Evolutionary conservation across 2,888 invertebrate species (phyloP).

Genomic region (Blera fallax): DNA sequence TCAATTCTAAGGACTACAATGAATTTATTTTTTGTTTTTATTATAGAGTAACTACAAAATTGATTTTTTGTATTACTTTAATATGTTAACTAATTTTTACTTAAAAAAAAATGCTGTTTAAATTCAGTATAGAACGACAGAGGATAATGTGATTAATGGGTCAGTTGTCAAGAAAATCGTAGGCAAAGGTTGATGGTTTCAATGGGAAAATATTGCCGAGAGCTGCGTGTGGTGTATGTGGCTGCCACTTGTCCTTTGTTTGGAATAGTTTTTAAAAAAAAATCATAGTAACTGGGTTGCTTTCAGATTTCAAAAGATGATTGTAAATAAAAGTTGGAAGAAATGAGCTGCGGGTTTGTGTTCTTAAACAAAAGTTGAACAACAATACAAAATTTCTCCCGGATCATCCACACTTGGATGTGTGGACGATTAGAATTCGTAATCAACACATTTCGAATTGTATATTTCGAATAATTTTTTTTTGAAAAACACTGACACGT

Average conservation of each 20-base stretch:
- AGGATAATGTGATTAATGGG: constrained; percentile 62
- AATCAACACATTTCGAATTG: too few species aligned
- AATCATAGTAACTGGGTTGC: too few species aligned
- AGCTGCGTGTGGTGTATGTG: neutral
- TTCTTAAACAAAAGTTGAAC: too few species aligned
- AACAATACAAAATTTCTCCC: too few species aligned
- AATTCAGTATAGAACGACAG: constrained; percentile 70
- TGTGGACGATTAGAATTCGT: too few species aligned
- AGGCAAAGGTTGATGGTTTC: neutral
- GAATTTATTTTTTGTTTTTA: constrained; percentile 14
- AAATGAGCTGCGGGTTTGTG: too few species aligned
- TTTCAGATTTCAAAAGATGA: too few species aligned
- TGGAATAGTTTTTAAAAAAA: neutral
- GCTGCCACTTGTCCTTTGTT: neutral
- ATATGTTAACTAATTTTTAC: constrained; percentile 10
- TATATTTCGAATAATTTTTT: too few species aligned
- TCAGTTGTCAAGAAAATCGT: constrained; percentile 41
- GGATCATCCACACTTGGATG: too few species aligned
- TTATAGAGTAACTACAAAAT: constrained; percentile 22
- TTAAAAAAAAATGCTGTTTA: constrained; percentile 7
- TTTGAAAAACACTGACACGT: too few species aligned
- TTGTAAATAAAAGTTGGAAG: too few species aligned
- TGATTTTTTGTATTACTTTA: constrained; percentile 1
- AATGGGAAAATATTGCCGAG: neutral
- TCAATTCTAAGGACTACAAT: constrained; percentile 49